Evolutionary conservation across 1,140 invertebrate species (phyloP), one percentile per base, ranked within the genome.

Genomic region (Leptopilina boulardi): DNA sequence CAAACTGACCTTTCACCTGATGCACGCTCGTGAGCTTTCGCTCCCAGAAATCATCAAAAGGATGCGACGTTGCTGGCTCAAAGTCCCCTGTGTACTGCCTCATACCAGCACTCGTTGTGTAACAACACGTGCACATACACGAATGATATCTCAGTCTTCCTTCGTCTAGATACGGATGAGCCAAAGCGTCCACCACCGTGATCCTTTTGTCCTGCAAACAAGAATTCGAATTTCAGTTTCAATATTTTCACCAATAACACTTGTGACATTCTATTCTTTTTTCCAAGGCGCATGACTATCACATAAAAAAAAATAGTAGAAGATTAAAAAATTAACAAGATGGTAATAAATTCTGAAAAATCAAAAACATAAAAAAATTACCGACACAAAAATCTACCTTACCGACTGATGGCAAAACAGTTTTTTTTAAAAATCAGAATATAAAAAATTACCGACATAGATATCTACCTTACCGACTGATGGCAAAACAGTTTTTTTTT

Each of bases 111-210:
- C 93, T 93, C 75, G 93, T 94, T 83, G 94, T 96, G 88, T 95
- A 96, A 92, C 99, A 99, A 90, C 99, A 99, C 86, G 96, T 96
- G 92, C 99, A 99, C 99, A 99, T 99, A 90, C 99, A 99, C 54
- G 98, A 99, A 92, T 99, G 99, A 92, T 99, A 99, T 84, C 99
- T 94, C 80, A 99, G 93, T 82, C 99, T 93, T 70, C 99, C 99
- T 91, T 99, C 99, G 87, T 99, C 98, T 75, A 99, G 93, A 91
- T 99, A 99, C 13, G 98, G 97, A 93, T 99, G 98, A 76, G 96
- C 95, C 80, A 99, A 92, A 6, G 99, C 98, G 89, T 99, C 96
- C 44, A 96, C 94, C 66, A 99, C 97, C 8, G 95, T 96, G 87
- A 99, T 98, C 87, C 98, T 93, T 91, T 99, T 98, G 84, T 97